These are phyloP conservation scores for Eubasilissa regina DNA, from an alignment of 1,140 invertebrate species.

Conservation along the genomic window DNA sequence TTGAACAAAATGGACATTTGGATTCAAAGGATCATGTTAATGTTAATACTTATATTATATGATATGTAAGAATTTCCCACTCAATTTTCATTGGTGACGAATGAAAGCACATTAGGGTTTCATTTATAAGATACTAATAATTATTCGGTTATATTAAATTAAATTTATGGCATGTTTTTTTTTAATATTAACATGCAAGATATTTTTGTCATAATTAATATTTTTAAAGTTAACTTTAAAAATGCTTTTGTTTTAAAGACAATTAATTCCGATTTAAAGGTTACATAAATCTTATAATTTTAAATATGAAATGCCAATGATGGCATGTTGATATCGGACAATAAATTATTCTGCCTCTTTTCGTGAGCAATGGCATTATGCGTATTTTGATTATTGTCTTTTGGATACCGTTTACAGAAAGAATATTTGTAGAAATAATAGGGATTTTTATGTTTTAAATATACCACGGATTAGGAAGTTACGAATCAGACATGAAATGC, in stretches of 20 bases:
- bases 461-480: not conserved
- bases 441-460: not conserved
- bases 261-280: not conserved
- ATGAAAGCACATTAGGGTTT: too few relatives aligned
- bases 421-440: constrained; percentile 8
- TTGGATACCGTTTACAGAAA: constrained; percentile 1
- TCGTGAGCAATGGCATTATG: constrained; percentile 23
- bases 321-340: not conserved
- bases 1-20: too few relatives aligned
- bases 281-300: too few relatives aligned
- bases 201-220: not conserved
- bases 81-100: too few relatives aligned
- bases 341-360: not conserved
- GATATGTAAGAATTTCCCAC: too few relatives aligned
- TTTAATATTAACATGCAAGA: too few relatives aligned
- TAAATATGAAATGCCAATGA: not conserved
- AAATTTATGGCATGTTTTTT: too few relatives aligned
- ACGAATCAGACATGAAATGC: not conserved
- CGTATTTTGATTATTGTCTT: constrained; percentile 22
- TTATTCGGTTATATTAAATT: too few relatives aligned
- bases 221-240: not conserved
- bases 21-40: too few relatives aligned
- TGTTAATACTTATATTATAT: too few relatives aligned
- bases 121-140: too few relatives aligned
- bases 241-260: not conserved